Evolutionary conservation across 2,888 invertebrate species (phyloP).

Genomic region (Epinotia brunnichana): DNA sequence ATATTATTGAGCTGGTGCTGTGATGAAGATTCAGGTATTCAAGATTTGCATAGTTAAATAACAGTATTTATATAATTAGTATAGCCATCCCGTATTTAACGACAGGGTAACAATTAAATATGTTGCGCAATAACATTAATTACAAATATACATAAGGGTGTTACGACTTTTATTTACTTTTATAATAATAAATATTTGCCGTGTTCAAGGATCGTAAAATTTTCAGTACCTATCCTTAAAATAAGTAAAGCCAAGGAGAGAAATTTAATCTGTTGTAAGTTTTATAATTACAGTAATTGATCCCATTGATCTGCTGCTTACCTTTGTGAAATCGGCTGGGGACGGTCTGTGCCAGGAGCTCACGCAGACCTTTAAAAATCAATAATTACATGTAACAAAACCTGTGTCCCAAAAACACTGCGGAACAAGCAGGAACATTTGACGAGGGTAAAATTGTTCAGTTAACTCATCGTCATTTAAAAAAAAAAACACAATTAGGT

Average conservation of each 20-base stretch:
- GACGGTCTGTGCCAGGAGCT: constrained; percentile 5
- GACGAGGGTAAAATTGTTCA: constrained; percentile 46
- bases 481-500: constrained; percentile 12
- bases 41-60: constrained; percentile 31
- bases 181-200: constrained; percentile 42
- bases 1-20: constrained; percentile 32
- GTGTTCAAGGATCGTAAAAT: constrained; percentile 53
- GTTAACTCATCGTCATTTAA: constrained; percentile 43
- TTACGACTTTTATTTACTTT: constrained; percentile 38
- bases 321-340: constrained; percentile 18
- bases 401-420: constrained; percentile 24
- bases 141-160: constrained; percentile 49
- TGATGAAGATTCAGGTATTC: constrained; percentile 13
- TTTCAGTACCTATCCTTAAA: constrained; percentile 48
- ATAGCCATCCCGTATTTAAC: constrained; percentile 19
- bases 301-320: constrained; percentile 45
- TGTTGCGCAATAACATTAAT: constrained; percentile 19
- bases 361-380: constrained; percentile 14
- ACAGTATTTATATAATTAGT: constrained; percentile 26
- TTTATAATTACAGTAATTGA: constrained; percentile 43
- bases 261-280: constrained; percentile 53
- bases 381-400: constrained; percentile 27
- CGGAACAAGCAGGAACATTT: constrained; percentile 43
- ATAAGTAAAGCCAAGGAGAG: constrained; percentile 60
- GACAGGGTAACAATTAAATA: constrained; percentile 27